Conservation (phyloP, 2,113 vertebrate genomes). For the Prietella phreatophila region DNA sequence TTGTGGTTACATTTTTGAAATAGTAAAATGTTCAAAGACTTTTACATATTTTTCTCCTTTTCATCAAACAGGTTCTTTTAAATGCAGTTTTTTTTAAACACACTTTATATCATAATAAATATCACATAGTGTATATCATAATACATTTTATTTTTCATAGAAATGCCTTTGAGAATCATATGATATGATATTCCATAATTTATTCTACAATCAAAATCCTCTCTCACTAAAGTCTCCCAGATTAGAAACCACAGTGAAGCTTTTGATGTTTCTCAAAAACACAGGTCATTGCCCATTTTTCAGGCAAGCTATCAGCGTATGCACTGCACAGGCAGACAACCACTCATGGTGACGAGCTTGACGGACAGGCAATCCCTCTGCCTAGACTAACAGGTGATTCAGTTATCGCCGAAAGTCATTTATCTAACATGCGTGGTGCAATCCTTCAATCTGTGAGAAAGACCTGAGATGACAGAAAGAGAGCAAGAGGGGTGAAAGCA, state of each 20-base stretch:
- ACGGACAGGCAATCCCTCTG: slow-evolving; percentile 81
- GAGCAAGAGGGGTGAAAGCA: slow-evolving; percentile 46
- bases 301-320: slow-evolving; percentile 83
- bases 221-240: neutral
- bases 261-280: slow-evolving; percentile 39
- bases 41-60: no score
- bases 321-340: slow-evolving; percentile 42
- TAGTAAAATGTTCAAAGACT: no score
- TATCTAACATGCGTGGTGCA: slow-evolving; percentile 78
- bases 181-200: neutral
- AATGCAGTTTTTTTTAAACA: no score
- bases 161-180: neutral
- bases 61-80: no score
- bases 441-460: slow-evolving; percentile 78
- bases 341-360: slow-evolving; percentile 74
- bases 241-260: neutral
- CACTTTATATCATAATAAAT: neutral
- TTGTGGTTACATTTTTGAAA: no score
- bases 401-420: slow-evolving; percentile 83
- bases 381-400: slow-evolving; percentile 66
- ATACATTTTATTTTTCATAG: neutral
- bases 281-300: slow-evolving; percentile 70
- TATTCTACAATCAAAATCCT: neutral
- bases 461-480: slow-evolving; percentile 51
- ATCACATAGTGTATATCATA: neutral